Evolutionary conservation across 1,140 invertebrate species (phyloP).

Genomic region (Tetramorium simillimum): DNA sequence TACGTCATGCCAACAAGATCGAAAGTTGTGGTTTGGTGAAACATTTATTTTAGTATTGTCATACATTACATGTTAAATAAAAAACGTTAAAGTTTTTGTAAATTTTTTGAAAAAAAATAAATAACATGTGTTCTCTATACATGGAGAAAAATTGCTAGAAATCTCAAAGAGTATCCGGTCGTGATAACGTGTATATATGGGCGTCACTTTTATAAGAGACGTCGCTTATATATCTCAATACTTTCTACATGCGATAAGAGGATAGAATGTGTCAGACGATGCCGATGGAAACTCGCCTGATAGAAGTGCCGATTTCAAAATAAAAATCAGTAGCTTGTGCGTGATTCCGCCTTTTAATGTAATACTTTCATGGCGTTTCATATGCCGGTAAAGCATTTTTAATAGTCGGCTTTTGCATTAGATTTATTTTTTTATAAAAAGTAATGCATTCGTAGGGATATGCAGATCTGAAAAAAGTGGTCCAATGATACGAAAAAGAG

Average conservation of each 20-base stretch:
- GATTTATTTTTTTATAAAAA: neutral
- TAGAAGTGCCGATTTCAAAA: constrained; percentile 31
- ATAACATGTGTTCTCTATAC: neutral
- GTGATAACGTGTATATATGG: neutral
- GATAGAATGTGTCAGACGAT: constrained; percentile 1
- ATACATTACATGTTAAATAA: neutral
- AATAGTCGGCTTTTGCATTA: neutral
- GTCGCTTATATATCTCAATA: neutral
- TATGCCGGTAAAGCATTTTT: neutral
- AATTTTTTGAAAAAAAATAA: neutral
- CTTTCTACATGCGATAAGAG: constrained; percentile 14
- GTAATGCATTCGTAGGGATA: neutral
- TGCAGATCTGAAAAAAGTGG: neutral
- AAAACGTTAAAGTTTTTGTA: neutral
- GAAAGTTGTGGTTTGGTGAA: neutral
- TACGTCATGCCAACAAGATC: neutral
- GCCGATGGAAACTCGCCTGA: neutral
- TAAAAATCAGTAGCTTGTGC: constrained; percentile 50
- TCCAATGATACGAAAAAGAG: neutral
- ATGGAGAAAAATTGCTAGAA: neutral
- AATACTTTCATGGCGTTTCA: constrained; percentile 51
- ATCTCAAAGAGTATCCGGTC: neutral
- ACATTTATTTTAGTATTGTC: neutral
- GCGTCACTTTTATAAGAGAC: neutral
- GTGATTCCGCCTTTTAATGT: constrained; percentile 58